A percentile compares a stretch with the other conserved stretches of the same genome.
Conservation (phyloP, 2,113 vertebrate genomes). For the Drymodes brunneopygia region DNA sequence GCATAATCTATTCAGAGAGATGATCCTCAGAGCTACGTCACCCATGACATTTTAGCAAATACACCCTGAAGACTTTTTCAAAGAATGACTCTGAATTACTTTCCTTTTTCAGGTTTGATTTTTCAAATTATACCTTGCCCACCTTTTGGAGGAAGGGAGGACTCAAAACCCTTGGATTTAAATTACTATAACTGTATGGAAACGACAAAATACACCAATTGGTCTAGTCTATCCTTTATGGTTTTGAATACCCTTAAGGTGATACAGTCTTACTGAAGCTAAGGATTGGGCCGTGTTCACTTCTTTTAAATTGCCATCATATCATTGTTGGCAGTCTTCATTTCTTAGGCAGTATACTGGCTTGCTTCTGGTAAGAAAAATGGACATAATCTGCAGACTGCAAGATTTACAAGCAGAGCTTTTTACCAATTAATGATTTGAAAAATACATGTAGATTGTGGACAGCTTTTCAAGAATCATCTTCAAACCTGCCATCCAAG, state of each 20-base stretch:
- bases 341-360: not conserved
- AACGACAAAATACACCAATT: not conserved
- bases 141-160: not conserved
- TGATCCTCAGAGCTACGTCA: not conserved
- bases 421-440: not conserved
- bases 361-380: not conserved
- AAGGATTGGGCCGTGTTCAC: fast-evolving
- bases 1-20: not conserved
- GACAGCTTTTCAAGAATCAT: not conserved
- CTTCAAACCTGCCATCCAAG: not conserved
- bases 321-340: not conserved
- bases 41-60: not conserved
- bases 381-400: not conserved
- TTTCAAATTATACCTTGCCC: not conserved
- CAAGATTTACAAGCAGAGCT: not conserved
- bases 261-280: not conserved
- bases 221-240: not conserved
- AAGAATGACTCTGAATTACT: not conserved
- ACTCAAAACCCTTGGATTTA: not conserved
- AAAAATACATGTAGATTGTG: not conserved
- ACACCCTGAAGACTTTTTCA: not conserved
- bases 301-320: not conserved
- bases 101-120: not conserved
- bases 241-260: not conserved
- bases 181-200: not conserved